phyloP scores from a whole-genome alignment of 37 sponge, comb jelly and placozoan species.

The Dysidea cf. avara region DNA sequence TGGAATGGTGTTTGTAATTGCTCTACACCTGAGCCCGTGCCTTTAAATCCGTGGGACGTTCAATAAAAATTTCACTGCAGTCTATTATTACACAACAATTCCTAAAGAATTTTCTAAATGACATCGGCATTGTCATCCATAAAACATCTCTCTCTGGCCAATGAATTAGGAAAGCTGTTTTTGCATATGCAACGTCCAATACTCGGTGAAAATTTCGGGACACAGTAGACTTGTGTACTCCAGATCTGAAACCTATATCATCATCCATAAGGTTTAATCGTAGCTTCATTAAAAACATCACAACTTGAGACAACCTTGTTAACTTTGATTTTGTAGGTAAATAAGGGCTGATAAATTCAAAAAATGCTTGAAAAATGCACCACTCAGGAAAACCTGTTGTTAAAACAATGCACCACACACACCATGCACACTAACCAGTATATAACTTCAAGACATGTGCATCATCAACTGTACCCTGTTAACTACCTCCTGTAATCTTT shows the following conservation, averaged over 20 bases:
- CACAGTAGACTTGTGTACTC: neutral
- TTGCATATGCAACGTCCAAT: neutral
- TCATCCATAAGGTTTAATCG: conserved; percentile 2
- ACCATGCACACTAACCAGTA: too few species aligned
- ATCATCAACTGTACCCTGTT: too few species aligned
- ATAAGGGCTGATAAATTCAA: too few species aligned
- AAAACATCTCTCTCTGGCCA: conserved; percentile 13
- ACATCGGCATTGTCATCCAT: neutral
- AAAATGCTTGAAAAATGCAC: too few species aligned
- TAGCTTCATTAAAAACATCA: conserved; percentile 16
- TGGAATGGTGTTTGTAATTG: conserved; percentile 61
- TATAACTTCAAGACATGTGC: too few species aligned
- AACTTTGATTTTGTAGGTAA: too few species aligned
- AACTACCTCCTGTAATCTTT: too few species aligned
- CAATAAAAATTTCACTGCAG: conserved; percentile 48
- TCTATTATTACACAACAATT: conserved; percentile 49
- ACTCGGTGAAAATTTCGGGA: conserved; percentile 24
- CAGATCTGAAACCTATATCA: conserved; percentile 15
- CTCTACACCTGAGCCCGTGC: conserved; percentile 51
- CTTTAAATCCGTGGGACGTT: conserved; percentile 32
- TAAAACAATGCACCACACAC: too few species aligned
- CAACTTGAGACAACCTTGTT: too few species aligned
- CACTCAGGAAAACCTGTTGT: too few species aligned
- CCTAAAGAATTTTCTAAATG: conserved; percentile 5
- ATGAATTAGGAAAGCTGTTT: neutral